Conservation (phyloP, 2,797 vertebrate genomes). For the Manis javanica region DNA sequence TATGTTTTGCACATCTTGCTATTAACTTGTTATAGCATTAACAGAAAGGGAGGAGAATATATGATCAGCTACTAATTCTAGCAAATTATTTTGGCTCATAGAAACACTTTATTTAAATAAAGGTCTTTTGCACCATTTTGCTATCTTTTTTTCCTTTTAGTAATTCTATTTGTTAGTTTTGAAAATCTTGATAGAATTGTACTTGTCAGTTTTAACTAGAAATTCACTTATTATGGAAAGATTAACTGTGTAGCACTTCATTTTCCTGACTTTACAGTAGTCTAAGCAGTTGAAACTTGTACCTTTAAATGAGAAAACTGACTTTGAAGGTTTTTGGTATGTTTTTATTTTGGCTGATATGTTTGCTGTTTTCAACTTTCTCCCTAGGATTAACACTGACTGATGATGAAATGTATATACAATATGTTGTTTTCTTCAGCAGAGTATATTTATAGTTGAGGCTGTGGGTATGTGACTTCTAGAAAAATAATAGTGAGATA, state of each 20-base stretch:
- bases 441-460: constrained; percentile 17
- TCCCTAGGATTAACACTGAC: background rate
- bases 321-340: background rate
- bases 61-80: background rate
- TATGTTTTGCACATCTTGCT: constrained; percentile 12
- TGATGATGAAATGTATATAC: background rate
- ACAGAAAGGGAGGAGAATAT: background rate
- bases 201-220: constrained; percentile 25
- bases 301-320: background rate
- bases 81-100: background rate
- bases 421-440: background rate
- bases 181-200: constrained; percentile 14
- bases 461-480: background rate
- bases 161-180: background rate
- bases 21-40: background rate
- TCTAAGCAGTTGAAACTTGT: constrained; percentile 4
- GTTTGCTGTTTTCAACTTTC: background rate
- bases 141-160: background rate
- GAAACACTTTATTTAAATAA: constrained; percentile 20
- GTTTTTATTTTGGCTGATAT: constrained; percentile 23
- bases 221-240: background rate
- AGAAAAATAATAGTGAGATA: background rate
- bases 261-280: constrained; percentile 27
- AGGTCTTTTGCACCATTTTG: background rate
- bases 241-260: background rate